phyloP scores from a whole-genome alignment of 2,888 invertebrate species.

The Lochmaea crataegi region DNA sequence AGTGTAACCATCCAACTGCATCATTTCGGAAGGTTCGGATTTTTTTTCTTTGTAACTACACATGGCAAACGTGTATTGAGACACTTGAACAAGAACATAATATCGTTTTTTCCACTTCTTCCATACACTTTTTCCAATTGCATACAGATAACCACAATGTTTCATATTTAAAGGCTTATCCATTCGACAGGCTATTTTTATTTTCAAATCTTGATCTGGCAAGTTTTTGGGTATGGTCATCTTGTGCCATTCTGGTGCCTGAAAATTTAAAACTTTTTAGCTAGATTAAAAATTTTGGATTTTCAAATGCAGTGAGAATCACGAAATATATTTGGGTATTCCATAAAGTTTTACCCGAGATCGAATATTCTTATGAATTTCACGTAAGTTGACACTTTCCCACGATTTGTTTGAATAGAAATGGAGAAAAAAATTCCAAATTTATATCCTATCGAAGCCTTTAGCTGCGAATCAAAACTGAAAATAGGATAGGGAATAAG shows the following conservation, averaged over 20 bases:
- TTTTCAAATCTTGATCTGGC: slow-evolving; percentile 94
- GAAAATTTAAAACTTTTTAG: slow-evolving; percentile 42
- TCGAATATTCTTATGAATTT: too few species aligned
- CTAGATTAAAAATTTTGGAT: too few species aligned
- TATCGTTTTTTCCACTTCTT: slow-evolving; percentile 99
- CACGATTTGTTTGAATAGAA: too few species aligned
- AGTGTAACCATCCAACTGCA: slow-evolving; percentile 99
- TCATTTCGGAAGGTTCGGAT: slow-evolving; percentile 99
- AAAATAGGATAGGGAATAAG: too few species aligned
- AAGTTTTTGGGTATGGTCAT: slow-evolving; percentile 96
- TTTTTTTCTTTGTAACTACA: slow-evolving; percentile 99
- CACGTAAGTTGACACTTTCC: too few species aligned
- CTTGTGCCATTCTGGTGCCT: slow-evolving; percentile 98
- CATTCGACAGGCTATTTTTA: slow-evolving; percentile 98
- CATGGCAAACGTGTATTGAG: slow-evolving; percentile 99
- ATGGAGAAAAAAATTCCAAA: too few species aligned
- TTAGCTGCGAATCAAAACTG: too few species aligned
- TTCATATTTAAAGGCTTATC: slow-evolving; percentile 99
- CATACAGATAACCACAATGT: slow-evolving; percentile 93
- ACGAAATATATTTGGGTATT: too few species aligned
- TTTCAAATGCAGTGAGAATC: too few species aligned
- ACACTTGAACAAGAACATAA: slow-evolving; percentile 98
- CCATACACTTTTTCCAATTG: slow-evolving; percentile 97
- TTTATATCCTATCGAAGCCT: too few species aligned
- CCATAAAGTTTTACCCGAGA: too few species aligned